phyloP scores from a whole-genome alignment of 2,888 invertebrate species.

The Chrysina gloriosa region DNA sequence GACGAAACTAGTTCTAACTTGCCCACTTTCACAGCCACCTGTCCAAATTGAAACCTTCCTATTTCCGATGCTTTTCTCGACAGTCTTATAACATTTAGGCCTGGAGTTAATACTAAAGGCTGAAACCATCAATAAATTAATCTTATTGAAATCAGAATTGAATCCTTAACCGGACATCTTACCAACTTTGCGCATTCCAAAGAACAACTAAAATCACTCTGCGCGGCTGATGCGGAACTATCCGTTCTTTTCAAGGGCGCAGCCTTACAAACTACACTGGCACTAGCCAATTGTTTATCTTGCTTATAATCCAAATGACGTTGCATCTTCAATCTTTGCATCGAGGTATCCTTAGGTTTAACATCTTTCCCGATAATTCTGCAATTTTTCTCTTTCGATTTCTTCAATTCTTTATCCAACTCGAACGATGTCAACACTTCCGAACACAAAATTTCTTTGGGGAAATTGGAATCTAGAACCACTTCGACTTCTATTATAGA shows the following conservation, averaged over 20 bases:
- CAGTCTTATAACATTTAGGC: slow-evolving; percentile 73
- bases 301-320: slow-evolving; percentile 83
- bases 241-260: slow-evolving; percentile 76
- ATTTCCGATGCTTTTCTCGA: slow-evolving; percentile 72
- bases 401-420: slow-evolving; percentile 52
- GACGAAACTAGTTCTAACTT: slow-evolving; percentile 81
- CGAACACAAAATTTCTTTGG: slow-evolving; percentile 75
- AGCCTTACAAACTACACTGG: slow-evolving; percentile 77
- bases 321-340: slow-evolving; percentile 74
- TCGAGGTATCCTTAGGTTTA: slow-evolving; percentile 70
- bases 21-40: slow-evolving; percentile 74
- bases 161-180: slow-evolving; percentile 43
- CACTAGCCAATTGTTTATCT: slow-evolving; percentile 81
- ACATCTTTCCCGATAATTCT: slow-evolving; percentile 68
- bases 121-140: slow-evolving; percentile 49
- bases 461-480: slow-evolving; percentile 71
- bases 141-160: too few relatives aligned
- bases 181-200: slow-evolving; percentile 58
- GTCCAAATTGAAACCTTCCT: slow-evolving; percentile 79
- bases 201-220: slow-evolving; percentile 55
- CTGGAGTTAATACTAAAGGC: slow-evolving; percentile 68
- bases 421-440: slow-evolving; percentile 71
- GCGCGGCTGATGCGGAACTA: slow-evolving; percentile 66
- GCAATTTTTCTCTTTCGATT: slow-evolving; percentile 63
- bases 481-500: slow-evolving; percentile 69